These are phyloP conservation scores for Pharmacophagus antenor DNA, from an alignment of 2,888 invertebrate species.

Conservation along the genomic window DNA sequence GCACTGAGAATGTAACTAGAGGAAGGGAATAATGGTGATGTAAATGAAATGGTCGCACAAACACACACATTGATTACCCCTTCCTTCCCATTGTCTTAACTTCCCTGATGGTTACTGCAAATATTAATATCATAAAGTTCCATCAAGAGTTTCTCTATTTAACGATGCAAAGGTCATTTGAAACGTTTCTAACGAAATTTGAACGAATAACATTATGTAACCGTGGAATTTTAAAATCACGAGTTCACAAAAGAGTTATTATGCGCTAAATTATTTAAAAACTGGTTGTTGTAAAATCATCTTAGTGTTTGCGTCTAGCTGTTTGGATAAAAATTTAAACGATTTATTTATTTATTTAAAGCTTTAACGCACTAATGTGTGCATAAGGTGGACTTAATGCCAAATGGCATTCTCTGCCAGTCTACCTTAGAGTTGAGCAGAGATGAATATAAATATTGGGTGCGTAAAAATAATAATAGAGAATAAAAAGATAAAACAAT, in stretches of 20 bases:
- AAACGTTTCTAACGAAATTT: background rate
- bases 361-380: too few relatives aligned
- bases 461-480: too few relatives aligned
- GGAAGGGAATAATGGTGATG: slow-evolving; percentile 42
- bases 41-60: too few relatives aligned
- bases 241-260: background rate
- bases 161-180: background rate
- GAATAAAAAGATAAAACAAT: too few relatives aligned
- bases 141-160: slow-evolving; percentile 20
- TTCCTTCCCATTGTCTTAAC: slow-evolving; percentile 1
- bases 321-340: too few relatives aligned
- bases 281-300: background rate
- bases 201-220: background rate
- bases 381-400: too few relatives aligned
- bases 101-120: slow-evolving; percentile 10
- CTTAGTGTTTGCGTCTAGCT: background rate
- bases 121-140: slow-evolving; percentile 16
- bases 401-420: too few relatives aligned
- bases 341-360: too few relatives aligned
- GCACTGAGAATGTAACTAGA: slow-evolving; percentile 60
- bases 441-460: too few relatives aligned
- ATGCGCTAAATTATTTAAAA: background rate
- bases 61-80: too few relatives aligned
- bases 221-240: background rate
- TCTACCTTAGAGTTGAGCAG: too few relatives aligned